Evolutionary conservation across 2,113 vertebrate species (phyloP), one percentile per base, ranked within the genome.

Genomic region (Aldabrachelys gigantea): DNA sequence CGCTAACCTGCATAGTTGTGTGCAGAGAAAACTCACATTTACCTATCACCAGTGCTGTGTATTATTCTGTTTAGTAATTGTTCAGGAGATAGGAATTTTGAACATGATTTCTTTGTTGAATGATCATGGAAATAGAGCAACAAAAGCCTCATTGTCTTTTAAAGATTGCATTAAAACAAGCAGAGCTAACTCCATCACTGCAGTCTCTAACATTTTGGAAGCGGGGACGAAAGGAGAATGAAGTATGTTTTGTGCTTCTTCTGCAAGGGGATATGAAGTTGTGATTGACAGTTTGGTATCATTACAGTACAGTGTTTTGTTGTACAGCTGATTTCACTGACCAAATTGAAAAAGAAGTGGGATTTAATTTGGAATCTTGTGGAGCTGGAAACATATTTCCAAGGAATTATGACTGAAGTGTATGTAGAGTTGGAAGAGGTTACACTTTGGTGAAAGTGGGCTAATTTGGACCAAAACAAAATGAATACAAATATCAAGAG

Each of bases 291-390:
- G 0, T 11, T 92, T 90, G 3, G 10, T 54, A 81, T 24, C 4
- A 49, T 44, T 47, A 41, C 35, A 75, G 5, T 65, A 3, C 7
- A 29, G 4, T 25, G 8, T 13, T 89, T 8, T 52, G 1, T 14
- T 81, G 3, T 85, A 90, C 79, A 85, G 59, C 0, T 24, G 1
- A 5, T 90, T 76, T 56, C 62, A 1, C 22, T 92, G 4, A 50
- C 1, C 75, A 3, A 85, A 82, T 76, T 65, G 0, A 31, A n/a
- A 72, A 78, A 6, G 4, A 4, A 57, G 1, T 11, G 75, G 3
- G 6, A 52, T 59, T 6, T 92, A 8, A 54, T 69, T 86, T 5
- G 12, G 41, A 78, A 31, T 10, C 47, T 84, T 80, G 84, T 2
- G 6, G 59, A 13, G 0, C 4, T 90, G 4, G 10, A 31, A 80